These are phyloP conservation scores for Bothrops jararaca DNA, from an alignment of 2,113 vertebrate species.

Conservation along the genomic window DNA sequence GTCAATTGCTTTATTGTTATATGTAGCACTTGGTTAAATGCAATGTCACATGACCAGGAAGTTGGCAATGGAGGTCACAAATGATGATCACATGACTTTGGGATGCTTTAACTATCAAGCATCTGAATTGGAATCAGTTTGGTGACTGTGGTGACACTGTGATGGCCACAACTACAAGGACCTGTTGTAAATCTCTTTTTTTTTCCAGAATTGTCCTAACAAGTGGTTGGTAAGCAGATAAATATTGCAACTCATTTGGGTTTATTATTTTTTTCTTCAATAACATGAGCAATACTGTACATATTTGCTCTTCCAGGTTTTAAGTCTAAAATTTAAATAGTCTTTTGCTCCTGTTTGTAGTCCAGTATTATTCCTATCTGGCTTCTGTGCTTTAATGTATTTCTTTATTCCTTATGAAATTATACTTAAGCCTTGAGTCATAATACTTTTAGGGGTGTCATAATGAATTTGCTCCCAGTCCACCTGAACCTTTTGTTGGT, in stretches of 20 bases:
- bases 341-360: neutral
- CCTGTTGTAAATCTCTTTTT: neutral
- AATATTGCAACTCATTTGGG: constrained; percentile 15
- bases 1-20: neutral
- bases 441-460: neutral
- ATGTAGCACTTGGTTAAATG: neutral
- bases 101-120: neutral
- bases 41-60: neutral
- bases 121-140: neutral
- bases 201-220: neutral
- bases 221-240: neutral
- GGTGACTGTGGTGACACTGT: neutral
- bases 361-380: neutral
- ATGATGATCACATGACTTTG: neutral
- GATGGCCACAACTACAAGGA: neutral
- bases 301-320: neutral
- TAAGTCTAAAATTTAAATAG: neutral
- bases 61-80: neutral
- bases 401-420: neutral
- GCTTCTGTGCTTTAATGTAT: neutral
- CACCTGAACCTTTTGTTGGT: neutral
- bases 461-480: neutral
- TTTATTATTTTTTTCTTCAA: constrained; percentile 13
- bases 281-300: neutral
- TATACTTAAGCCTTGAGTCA: neutral